phyloP scores from a whole-genome alignment of 2,888 invertebrate genomes.

The Spilosoma lubricipeda region DNA sequence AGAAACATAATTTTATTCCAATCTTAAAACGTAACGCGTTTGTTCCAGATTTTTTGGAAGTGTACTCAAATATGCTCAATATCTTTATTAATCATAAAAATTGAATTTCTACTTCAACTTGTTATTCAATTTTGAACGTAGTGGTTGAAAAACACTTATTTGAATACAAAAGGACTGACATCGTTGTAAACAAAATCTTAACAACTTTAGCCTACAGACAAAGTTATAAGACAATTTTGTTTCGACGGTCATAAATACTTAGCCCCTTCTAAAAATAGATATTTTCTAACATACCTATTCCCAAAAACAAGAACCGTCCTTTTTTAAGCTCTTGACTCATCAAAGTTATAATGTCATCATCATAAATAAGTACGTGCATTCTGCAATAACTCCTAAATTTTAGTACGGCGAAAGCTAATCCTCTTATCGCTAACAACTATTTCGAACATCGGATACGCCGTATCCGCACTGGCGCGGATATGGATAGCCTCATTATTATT shows the following conservation, averaged over 20 bases:
- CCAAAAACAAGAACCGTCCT: background rate
- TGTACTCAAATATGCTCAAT: background rate
- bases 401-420: constrained; percentile 9
- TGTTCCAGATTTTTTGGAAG: background rate
- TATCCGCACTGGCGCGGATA: constrained; percentile 43
- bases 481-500: constrained; percentile 35
- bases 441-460: constrained; percentile 38
- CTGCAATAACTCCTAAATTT: constrained; percentile 10
- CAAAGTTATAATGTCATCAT: background rate
- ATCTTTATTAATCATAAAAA: no score
- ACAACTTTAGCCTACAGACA: background rate
- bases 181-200: background rate
- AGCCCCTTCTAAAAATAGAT: background rate
- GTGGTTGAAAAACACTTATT: background rate
- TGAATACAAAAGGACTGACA: background rate
- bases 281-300: background rate
- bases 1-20: background rate
- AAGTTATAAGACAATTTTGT: background rate
- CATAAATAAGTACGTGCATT: background rate
- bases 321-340: background rate
- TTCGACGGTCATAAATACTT: background rate
- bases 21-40: background rate
- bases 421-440: constrained; percentile 23
- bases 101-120: no score
- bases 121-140: no score